A percentile compares a stretch with the other conserved stretches of the same genome.
These are phyloP conservation scores for Cetoscarus ocellatus DNA, from an alignment of 2,797 vertebrate genomes.

Conservation along the genomic window DNA sequence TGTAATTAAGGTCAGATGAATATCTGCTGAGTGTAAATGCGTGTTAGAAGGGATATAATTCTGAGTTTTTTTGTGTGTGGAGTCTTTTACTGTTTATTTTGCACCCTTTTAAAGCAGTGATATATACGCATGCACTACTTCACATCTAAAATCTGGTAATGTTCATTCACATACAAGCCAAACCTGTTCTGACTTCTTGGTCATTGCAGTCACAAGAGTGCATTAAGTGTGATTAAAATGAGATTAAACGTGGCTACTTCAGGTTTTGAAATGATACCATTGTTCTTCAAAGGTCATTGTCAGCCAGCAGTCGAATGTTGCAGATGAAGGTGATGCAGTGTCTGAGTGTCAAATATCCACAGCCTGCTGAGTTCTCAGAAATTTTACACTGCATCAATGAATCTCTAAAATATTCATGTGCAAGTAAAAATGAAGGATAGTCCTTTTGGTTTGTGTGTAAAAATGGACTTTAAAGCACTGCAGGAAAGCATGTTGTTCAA, in stretches of 20 bases:
- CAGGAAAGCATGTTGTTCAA: background rate
- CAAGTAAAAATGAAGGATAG: background rate
- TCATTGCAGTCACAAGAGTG: no score
- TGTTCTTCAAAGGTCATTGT: background rate
- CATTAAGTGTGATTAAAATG: no score
- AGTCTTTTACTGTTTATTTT: no score
- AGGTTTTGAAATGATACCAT: background rate
- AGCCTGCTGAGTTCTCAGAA: constrained; percentile 8
- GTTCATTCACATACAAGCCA: no score
- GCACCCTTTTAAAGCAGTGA: no score
- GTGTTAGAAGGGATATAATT: no score
- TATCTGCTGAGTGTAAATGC: no score
- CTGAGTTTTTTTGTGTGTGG: no score
- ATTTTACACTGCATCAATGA: background rate
- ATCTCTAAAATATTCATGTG: background rate
- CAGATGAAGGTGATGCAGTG: constrained; percentile 2
- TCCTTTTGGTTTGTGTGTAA: background rate
- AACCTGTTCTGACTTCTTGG: no score
- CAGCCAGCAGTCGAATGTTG: background rate
- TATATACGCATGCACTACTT: no score
- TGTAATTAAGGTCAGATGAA: no score
- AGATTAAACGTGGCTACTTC: background rate
- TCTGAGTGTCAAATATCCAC: constrained; percentile 27
- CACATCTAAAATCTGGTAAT: no score
- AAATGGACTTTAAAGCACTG: background rate